Percentiles rank a stretch among this genome's conserved stretches.
These are phyloP conservation scores for Heliconius ismenius DNA, from an alignment of 2,888 invertebrate species.

Conservation along the genomic window DNA sequence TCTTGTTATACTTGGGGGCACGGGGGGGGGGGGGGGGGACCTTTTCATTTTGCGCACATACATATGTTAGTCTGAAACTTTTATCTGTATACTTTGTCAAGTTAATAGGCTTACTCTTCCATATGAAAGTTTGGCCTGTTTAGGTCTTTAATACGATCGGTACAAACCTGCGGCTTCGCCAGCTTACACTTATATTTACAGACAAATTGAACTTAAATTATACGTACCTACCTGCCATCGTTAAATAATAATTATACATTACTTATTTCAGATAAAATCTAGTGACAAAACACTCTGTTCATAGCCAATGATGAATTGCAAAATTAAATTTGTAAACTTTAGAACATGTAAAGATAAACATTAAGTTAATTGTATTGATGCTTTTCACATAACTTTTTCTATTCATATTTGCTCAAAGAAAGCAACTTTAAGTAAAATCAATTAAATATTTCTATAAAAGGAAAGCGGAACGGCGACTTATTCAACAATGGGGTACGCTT, in stretches of 20 bases:
- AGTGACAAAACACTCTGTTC: no score
- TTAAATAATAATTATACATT: no score
- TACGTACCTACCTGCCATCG: no score
- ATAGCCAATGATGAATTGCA: no score
- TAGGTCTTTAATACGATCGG: background rate
- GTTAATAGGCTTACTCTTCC: background rate
- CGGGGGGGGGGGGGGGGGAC: background rate
- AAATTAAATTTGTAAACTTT: no score
- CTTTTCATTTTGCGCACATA: background rate
- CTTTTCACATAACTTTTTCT: background rate
- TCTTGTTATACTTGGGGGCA: no score
- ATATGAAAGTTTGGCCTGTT: background rate
- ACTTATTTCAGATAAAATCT: no score
- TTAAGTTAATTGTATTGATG: no score
- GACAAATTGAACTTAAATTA: no score
- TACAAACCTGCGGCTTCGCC: background rate
- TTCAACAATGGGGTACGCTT: slow-evolving; percentile 12
- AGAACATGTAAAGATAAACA: no score
- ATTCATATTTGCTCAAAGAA: background rate
- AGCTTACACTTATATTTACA: background rate
- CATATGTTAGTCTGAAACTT: background rate
- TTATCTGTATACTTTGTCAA: slow-evolving; percentile 1
- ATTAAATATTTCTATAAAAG: slow-evolving; percentile 4
- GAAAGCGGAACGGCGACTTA: slow-evolving; percentile 1
- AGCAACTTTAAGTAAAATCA: slow-evolving; percentile 2